Evolutionary conservation across 2,113 vertebrate species (phyloP).

Genomic region (Hepsetus odoe): DNA sequence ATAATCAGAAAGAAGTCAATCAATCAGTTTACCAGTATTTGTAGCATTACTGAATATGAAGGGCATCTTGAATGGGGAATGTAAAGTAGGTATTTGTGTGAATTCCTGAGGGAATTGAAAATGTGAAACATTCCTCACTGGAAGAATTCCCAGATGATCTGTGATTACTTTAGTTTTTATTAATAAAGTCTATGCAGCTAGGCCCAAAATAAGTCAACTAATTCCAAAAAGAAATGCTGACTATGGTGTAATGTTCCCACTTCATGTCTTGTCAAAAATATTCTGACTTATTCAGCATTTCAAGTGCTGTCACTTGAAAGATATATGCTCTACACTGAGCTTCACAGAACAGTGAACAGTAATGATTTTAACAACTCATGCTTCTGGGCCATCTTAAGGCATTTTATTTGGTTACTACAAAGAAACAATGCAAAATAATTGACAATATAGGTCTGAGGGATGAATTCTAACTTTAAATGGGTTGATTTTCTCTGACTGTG

Average conservation of each 20-base stretch:
- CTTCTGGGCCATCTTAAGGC: not conserved
- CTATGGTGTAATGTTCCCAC: not conserved
- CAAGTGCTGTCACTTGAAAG: too few species aligned
- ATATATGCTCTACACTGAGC: too few species aligned
- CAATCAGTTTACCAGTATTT: not conserved
- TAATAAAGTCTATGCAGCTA: not conserved
- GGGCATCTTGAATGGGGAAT: not conserved
- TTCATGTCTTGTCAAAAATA: not conserved
- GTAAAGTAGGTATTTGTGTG: not conserved
- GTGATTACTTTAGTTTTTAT: not conserved
- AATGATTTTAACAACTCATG: not conserved
- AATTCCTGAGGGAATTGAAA: not conserved
- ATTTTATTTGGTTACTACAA: too few species aligned
- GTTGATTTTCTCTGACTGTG: not conserved
- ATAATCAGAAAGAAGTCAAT: not conserved
- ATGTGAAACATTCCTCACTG: conserved; percentile 6
- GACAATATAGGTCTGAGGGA: not conserved
- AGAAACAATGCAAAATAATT: too few species aligned
- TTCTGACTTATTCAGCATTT: too few species aligned
- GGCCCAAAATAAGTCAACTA: not conserved
- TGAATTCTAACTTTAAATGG: not conserved
- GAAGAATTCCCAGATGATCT: not conserved
- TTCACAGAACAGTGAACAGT: not conserved
- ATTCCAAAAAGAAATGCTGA: not conserved
- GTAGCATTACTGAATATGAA: not conserved